These are phyloP conservation scores for Chrysolina haemoptera DNA, from an alignment of 2,888 invertebrate genomes.

Conservation along the genomic window DNA sequence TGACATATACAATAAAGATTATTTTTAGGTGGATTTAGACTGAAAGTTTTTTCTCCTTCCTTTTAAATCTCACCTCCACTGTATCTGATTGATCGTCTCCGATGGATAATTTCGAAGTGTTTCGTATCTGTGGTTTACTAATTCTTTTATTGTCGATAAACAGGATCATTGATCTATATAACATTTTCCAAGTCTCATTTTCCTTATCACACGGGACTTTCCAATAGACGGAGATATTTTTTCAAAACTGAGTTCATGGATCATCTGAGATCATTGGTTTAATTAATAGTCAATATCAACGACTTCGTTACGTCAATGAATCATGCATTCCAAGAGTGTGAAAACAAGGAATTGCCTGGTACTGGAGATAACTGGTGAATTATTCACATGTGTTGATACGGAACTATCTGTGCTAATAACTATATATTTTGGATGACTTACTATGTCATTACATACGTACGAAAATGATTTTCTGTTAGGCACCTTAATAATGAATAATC, in stretches of 20 bases:
- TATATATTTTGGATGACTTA: neutral
- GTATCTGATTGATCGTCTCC: too few relatives aligned
- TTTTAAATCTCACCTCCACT: too few relatives aligned
- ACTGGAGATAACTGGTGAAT: slow-evolving; percentile 21
- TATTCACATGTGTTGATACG: neutral
- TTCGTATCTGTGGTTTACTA: too few relatives aligned
- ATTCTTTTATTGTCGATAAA: too few relatives aligned
- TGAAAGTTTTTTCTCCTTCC: too few relatives aligned
- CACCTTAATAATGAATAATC: too few relatives aligned
- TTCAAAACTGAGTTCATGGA: neutral
- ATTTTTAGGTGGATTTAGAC: too few relatives aligned
- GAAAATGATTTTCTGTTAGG: too few relatives aligned
- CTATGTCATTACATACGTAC: too few relatives aligned
- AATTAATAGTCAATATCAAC: neutral
- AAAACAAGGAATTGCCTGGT: slow-evolving; percentile 11
- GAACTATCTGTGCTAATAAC: neutral
- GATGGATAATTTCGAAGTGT: too few relatives aligned
- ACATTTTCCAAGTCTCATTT: neutral
- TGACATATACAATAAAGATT: too few relatives aligned
- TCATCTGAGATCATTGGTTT: neutral
- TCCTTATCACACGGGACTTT: neutral
- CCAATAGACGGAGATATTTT: neutral
- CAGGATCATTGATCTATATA: neutral
- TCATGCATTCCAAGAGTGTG: slow-evolving; percentile 25
- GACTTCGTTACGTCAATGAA: slow-evolving; percentile 25